Base-by-base conservation (phyloP, 35 echinoderm and acorn worm genomes). In the Heliocidaris tuberculata region DNA sequence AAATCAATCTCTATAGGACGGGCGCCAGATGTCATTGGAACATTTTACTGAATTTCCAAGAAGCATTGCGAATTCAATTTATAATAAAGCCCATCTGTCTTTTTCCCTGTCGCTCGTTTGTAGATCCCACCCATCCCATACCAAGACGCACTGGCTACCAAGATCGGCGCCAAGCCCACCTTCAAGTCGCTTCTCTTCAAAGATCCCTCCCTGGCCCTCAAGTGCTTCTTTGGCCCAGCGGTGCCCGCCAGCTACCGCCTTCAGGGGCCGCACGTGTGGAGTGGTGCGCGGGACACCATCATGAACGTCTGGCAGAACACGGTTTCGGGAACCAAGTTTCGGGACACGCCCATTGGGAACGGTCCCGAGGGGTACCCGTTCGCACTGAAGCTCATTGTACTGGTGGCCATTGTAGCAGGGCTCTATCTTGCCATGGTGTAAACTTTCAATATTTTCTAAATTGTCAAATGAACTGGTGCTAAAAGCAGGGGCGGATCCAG, bases 221-320 rank as follows among this genome's bases (percentile, higher is more conserved):
- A 90, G 9, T 35, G 87, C 24, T 90, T 95, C 48, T 97, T 97
- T 48, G 97, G 97, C 9, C 95, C 97, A 11, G 97, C 97, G 35
- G 70, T 95, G 9, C 95, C 95, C 10, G 47, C 88, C 78, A 85
- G 7, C 19, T 97, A 97, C 85, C 95, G 97, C 4, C 94, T 97
- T 2, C 59, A 92, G 21, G 97, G 97, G 29, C 95, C 90, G 4
- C 90, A 96, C 29, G 60, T 90, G 4, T 97, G 97, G 97, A 94
- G 88, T 42, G 97, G 97, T 17, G 97, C 97, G 6, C 15, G 97
- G 32, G 94, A 95, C 0, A 59, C 94, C 50, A 94, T 97, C 27
- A 93, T 97, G 88, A 95, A 95, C 65, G 95, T 90, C 24, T 96
- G 95, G 97, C 94, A 96, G 10, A 94, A 94, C 29, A 96, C 96